phyloP scores from a whole-genome alignment of 2,797 vertebrate genomes.

The Xyrichtys novacula region DNA sequence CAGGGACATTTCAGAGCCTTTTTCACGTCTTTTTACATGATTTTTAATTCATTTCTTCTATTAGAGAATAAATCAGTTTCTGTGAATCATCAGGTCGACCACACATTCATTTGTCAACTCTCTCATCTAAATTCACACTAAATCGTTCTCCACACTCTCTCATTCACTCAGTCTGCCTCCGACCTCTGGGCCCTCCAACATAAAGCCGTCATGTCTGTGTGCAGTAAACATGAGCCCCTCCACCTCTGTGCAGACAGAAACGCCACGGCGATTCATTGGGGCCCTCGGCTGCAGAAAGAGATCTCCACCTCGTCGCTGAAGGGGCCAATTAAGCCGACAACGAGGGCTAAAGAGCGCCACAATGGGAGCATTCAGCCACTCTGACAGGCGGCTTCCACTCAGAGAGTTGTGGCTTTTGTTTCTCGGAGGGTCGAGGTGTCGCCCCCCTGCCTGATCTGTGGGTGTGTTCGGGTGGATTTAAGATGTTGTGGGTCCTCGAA shows the following conservation, averaged over 20 bases:
- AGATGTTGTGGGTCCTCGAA: constrained; percentile 39
- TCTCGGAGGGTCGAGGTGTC: constrained; percentile 43
- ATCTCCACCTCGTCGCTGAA: constrained; percentile 54
- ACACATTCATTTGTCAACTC: neutral
- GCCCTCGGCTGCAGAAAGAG: constrained; percentile 44
- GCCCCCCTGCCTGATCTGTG: constrained; percentile 25
- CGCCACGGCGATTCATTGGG: constrained; percentile 6
- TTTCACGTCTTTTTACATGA: no score
- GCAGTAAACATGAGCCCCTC: constrained; percentile 57
- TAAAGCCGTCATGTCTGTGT: constrained; percentile 39
- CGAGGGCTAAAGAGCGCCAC: constrained; percentile 57
- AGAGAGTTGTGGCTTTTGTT: constrained; percentile 57
- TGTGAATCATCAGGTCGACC: neutral
- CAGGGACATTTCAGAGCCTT: no score
- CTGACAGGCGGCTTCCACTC: constrained; percentile 61
- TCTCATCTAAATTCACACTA: neutral
- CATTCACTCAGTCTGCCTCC: constrained; percentile 8
- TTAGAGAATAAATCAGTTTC: no score
- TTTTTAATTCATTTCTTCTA: no score
- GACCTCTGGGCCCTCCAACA: constrained; percentile 15
- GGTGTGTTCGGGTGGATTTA: constrained; percentile 15
- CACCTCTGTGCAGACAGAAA: constrained; percentile 21
- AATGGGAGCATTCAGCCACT: constrained; percentile 56
- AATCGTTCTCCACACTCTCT: neutral
- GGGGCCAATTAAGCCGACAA: constrained; percentile 71